These are phyloP conservation scores for Sesia bembeciformis DNA, from an alignment of 2,888 invertebrate genomes.

Conservation along the genomic window DNA sequence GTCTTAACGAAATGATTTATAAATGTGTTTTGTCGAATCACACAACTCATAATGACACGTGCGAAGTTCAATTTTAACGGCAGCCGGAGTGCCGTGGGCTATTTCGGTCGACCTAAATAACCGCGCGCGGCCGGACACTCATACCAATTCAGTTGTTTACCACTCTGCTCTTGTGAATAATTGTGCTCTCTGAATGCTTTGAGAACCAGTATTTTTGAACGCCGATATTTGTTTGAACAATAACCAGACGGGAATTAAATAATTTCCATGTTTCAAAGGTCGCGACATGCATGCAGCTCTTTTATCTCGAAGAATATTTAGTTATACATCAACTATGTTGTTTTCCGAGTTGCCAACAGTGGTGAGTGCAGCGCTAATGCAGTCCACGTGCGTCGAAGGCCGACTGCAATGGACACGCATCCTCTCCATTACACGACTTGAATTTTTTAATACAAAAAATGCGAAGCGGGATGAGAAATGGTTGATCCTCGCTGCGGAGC, in stretches of 20 bases:
- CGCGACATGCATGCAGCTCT: too few species aligned
- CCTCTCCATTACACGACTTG: conserved; percentile 34
- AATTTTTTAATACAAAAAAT: conserved; percentile 47
- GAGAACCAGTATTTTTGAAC: conserved; percentile 13
- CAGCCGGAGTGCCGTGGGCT: conserved; percentile 42
- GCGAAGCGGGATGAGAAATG: conserved; percentile 20
- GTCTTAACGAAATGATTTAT: too few species aligned
- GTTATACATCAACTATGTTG: neutral
- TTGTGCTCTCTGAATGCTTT: conserved; percentile 1
- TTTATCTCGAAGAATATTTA: too few species aligned
- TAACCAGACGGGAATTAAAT: neutral
- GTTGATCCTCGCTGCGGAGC: conserved; percentile 26
- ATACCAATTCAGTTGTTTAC: conserved; percentile 30
- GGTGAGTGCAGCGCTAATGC: conserved; percentile 22
- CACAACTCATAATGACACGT: neutral
- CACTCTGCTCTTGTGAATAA: conserved; percentile 8
- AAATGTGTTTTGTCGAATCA: neutral
- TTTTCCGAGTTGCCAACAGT: neutral
- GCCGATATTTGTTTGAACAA: neutral
- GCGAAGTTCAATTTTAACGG: conserved; percentile 5
- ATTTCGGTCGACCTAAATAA: conserved; percentile 71
- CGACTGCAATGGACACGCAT: conserved; percentile 34
- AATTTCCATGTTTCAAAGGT: too few species aligned
- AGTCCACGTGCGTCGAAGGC: conserved; percentile 50
- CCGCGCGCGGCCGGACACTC: conserved; percentile 29